Conservation (phyloP, 2,113 vertebrate species). For the Megaceryle torquata region DNA sequence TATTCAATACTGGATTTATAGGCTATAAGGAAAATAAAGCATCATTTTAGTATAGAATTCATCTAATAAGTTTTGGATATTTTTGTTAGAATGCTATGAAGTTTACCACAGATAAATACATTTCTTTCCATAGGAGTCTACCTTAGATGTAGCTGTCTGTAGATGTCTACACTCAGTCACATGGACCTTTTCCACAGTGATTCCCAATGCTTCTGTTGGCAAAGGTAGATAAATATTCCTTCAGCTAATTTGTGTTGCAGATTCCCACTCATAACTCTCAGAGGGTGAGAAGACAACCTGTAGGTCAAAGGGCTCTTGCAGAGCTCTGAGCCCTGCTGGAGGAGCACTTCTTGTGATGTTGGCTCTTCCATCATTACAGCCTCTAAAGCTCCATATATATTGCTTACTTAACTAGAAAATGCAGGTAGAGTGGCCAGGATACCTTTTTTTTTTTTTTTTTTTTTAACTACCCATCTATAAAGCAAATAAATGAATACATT, state of each 20-base stretch:
- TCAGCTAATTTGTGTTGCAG: background rate
- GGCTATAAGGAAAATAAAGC: background rate
- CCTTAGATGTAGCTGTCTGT: background rate
- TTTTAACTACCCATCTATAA: background rate
- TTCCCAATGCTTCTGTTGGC: background rate
- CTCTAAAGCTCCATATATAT: background rate
- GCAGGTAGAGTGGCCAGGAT: background rate
- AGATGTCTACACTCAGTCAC: background rate
- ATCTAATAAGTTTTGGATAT: background rate
- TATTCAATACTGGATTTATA: background rate
- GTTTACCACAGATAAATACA: background rate
- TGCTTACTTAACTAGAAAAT: background rate
- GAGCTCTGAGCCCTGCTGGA: background rate
- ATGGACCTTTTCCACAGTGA: background rate
- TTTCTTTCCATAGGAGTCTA: background rate
- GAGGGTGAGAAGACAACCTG: fast-evolving
- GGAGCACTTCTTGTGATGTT: background rate
- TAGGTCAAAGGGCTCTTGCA: fast-evolving
- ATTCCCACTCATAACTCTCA: background rate
- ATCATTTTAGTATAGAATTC: background rate
- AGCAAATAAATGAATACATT: background rate
- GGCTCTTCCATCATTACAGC: background rate
- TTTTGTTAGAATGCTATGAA: background rate
- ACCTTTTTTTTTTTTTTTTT: background rate
- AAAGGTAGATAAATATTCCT: background rate